Percentiles rank a stretch among this genome's conserved stretches.
Evolutionary conservation across 2,113 vertebrate genomes (phyloP).

Genomic region (Erinaceus europaeus): DNA sequence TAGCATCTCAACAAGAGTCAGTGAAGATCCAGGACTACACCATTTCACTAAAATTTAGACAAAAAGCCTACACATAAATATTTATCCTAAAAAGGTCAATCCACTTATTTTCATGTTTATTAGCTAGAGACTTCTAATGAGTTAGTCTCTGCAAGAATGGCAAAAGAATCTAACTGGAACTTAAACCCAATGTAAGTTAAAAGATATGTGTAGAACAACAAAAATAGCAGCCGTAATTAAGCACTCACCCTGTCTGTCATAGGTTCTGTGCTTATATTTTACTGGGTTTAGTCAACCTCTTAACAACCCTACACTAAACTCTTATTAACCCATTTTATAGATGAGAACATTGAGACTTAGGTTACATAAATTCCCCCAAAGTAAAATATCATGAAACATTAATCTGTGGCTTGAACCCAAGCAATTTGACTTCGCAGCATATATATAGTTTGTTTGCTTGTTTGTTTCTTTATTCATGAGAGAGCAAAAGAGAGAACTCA

Average conservation of each 20-base stretch:
- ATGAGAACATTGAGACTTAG: background rate
- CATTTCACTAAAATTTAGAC: background rate
- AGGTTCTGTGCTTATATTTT: background rate
- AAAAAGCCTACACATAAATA: background rate
- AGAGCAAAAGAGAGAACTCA: too few relatives aligned
- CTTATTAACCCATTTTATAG: background rate
- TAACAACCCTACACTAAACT: background rate
- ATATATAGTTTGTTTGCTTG: too few relatives aligned
- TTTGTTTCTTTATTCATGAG: too few relatives aligned
- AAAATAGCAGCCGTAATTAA: background rate
- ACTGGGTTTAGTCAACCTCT: background rate
- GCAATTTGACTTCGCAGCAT: background rate
- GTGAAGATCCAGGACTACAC: background rate
- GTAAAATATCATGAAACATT: background rate
- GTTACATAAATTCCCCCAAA: background rate
- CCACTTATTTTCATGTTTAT: background rate
- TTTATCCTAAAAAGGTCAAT: background rate
- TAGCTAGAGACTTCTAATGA: slow-evolving; percentile 1
- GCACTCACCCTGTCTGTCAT: background rate
- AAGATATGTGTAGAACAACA: background rate
- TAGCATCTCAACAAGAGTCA: background rate
- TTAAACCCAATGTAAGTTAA: background rate
- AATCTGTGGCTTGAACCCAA: background rate
- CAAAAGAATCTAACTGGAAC: background rate
- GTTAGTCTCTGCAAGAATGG: background rate